Percentiles rank a stretch among this genome's conserved stretches.
These are phyloP conservation scores for Torymus auratus DNA, from an alignment of 2,888 invertebrate genomes.

Conservation along the genomic window DNA sequence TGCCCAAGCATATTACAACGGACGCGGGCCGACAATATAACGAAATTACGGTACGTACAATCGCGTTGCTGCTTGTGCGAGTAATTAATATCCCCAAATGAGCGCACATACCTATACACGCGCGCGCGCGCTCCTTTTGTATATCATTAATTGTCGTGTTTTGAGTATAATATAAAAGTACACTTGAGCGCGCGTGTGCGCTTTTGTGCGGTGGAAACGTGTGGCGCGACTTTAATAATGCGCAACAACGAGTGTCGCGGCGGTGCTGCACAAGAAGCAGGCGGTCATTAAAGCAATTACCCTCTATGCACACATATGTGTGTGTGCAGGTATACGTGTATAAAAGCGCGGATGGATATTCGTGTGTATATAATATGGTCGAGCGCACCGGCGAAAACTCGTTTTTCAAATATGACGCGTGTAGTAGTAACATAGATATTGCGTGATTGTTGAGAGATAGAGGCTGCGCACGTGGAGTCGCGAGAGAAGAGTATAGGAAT, in stretches of 20 bases:
- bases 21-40: background rate
- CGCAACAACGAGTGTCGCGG: conserved; percentile 30
- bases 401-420: conserved; percentile 47
- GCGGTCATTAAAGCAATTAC: conserved; percentile 54
- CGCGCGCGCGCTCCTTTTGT: background rate
- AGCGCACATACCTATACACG: background rate
- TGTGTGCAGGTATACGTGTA: background rate
- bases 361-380: too few species aligned
- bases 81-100: conserved; percentile 46
- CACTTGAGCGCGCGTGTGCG: background rate
- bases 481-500: background rate
- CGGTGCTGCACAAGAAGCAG: conserved; percentile 23
- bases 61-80: background rate
- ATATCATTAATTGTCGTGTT: conserved; percentile 43
- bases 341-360: background rate
- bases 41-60: background rate
- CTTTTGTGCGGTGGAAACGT: too few species aligned
- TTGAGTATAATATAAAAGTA: background rate
- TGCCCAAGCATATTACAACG: conserved; percentile 7
- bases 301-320: conserved; percentile 29
- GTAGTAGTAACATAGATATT: conserved; percentile 46
- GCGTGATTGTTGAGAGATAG: conserved; percentile 21
- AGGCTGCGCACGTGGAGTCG: background rate
- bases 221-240: background rate
- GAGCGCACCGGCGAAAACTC: conserved; percentile 29